Conservation (phyloP, 2,888 invertebrate species). For the Lissocephala sabroskyi region DNA sequence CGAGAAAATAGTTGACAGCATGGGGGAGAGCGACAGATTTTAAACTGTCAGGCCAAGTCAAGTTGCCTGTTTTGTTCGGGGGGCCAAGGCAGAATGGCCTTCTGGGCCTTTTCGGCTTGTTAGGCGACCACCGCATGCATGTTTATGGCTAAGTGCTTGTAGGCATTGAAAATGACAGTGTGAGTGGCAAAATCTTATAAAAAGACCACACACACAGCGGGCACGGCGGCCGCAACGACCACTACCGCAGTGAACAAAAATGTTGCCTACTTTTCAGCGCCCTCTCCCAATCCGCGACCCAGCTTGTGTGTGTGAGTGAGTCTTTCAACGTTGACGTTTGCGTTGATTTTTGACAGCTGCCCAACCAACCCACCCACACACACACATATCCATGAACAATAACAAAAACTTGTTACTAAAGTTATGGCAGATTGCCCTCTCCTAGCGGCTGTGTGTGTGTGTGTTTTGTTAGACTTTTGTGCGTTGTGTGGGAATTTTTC, state of each 20-base stretch:
- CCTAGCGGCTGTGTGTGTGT: slow-evolving; percentile 1
- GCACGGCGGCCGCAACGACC: slow-evolving; percentile 1
- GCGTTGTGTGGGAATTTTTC: slow-evolving; percentile 45
- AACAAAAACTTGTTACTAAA: slow-evolving; percentile 58
- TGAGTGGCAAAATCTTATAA: slow-evolving; percentile 37
- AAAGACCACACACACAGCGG: slow-evolving; percentile 35
- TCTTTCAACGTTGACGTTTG: slow-evolving; percentile 52
- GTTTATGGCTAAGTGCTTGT: slow-evolving; percentile 3
- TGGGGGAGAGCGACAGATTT: too few species aligned
- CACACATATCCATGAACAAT: slow-evolving; percentile 37
- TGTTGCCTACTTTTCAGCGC: slow-evolving; percentile 61
- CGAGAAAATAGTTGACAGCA: slow-evolving; percentile 40
- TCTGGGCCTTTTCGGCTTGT: slow-evolving; percentile 30
- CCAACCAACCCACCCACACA: slow-evolving; percentile 35
- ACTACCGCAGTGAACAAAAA: slow-evolving; percentile 30
- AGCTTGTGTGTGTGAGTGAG: background rate
- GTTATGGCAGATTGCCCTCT: too few species aligned
- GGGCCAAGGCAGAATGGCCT: slow-evolving; percentile 26
- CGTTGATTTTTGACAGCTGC: slow-evolving; percentile 65
- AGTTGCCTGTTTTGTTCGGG: slow-evolving; percentile 3
- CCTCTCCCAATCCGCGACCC: background rate
- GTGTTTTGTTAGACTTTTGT: slow-evolving; percentile 34
- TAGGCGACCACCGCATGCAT: slow-evolving; percentile 2
- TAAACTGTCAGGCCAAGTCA: background rate
- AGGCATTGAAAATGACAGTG: too few species aligned